Evolutionary conservation across 2,888 invertebrate species (phyloP), one percentile per base, ranked within the genome.

Genomic region (Dynastes tityus): DNA sequence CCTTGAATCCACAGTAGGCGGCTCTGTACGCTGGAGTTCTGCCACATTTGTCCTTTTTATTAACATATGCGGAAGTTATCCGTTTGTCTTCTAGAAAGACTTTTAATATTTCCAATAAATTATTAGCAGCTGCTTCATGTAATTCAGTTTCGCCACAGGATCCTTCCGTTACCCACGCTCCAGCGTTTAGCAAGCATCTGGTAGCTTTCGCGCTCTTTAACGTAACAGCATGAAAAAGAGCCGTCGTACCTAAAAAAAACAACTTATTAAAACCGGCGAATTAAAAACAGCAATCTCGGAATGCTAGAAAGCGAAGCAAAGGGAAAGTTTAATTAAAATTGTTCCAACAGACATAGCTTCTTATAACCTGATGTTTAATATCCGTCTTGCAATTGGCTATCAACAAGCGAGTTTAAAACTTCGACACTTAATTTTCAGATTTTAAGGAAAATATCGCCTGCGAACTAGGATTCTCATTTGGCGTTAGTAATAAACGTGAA

Each of bases 21-120:
- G 92, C 92, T 76, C 89, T 87, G 82, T 91, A 91, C 9, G 92
- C 87, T 13, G 92, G 89, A 16, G 91, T 91, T 9, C 90, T 87
- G 49, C 90, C 88, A 16, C 84, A 83, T 82, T 83, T 80, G 65
- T 87, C 87, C 5, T 79, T 80, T 64, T 79, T 82, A 77, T 87
- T 86, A 32, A 86, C 80, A 45, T 84, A 81, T 40, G 83, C 83
- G 8, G 80, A 76, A 16, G 82, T 83, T 67, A 85, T 83, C 75
- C 83, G 81, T 53, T 82, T 76, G 80, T 85, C 83, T n/a, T 81
- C 80, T 68, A 87, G 78, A 65, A 87, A 81, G 70, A 84, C 78
- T 75, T 80, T 71, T 40, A 87, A 78, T 61, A 86, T 84, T 37
- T 84, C 83, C 70, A 81, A 81, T 45, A 82, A 84, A 27, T 88